Evolutionary conservation across 2,888 invertebrate species (phyloP).

Genomic region (Stramonita haemastoma): DNA sequence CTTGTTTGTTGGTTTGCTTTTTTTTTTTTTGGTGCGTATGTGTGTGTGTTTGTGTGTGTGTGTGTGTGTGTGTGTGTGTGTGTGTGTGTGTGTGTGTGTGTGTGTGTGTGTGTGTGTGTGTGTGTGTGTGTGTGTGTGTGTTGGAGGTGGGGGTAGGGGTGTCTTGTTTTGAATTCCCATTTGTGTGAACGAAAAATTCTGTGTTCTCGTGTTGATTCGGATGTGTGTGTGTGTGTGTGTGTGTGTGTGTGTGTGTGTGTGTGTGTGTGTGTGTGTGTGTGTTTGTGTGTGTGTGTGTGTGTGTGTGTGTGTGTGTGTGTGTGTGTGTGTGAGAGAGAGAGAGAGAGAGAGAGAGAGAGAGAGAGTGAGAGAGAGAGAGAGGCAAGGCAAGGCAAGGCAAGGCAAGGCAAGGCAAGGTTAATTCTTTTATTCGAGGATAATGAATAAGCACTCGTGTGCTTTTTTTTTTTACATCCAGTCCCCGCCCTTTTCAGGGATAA

Average conservation of each 20-base stretch:
- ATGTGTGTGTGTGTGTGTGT: not conserved
- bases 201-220: not conserved
- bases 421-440: too few species aligned
- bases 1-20: not conserved
- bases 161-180: too few species aligned
- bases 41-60: constrained; percentile 1
- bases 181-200: not conserved
- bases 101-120: not conserved
- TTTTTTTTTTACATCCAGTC: too few species aligned
- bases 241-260: not conserved
- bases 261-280: not conserved
- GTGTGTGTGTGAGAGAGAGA: not conserved
- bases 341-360: not conserved
- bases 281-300: not conserved
- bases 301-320: not conserved
- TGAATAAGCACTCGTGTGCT: too few species aligned
- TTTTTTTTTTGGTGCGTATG: not conserved
- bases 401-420: too few species aligned
- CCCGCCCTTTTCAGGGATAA: too few species aligned
- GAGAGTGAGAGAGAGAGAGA: too few species aligned
- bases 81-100: not conserved
- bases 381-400: too few species aligned
- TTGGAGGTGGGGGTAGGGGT: too few species aligned
- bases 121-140: not conserved
- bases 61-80: constrained; percentile 19